These are phyloP conservation scores for Oryctes rhinoceros DNA, from an alignment of 1,140 invertebrate genomes.

Conservation along the genomic window DNA sequence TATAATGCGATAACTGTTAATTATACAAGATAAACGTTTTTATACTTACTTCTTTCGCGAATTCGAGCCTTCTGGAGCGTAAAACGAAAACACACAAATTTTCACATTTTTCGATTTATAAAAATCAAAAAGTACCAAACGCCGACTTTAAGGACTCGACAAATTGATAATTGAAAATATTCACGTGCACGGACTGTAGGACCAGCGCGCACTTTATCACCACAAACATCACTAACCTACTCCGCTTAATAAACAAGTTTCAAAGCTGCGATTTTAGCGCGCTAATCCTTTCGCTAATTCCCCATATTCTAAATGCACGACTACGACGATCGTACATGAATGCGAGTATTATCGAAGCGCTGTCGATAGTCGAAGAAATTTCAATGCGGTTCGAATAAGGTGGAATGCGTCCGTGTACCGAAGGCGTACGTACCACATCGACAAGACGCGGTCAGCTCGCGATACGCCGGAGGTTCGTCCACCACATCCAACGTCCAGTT, in stretches of 20 bases:
- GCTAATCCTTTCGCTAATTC: constrained; percentile 32
- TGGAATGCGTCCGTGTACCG: neutral
- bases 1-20: no score
- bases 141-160: no score
- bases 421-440: constrained; percentile 10
- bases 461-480: neutral
- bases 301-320: neutral
- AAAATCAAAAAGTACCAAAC: no score
- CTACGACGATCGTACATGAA: neutral
- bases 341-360: neutral
- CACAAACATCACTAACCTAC: constrained; percentile 16
- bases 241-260: constrained; percentile 23
- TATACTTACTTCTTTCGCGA: no score
- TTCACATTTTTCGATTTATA: no score
- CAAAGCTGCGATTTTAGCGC: neutral
- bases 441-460: neutral
- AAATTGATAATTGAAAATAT: no score
- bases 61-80: no score
- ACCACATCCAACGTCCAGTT: constrained; percentile 22
- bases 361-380: constrained; percentile 9
- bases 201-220: neutral
- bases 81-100: no score
- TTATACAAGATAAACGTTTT: no score
- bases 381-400: neutral
- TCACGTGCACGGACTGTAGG: neutral